Evolutionary conservation across 1,140 invertebrate species (phyloP).

Genomic region (Teleopsis dalmanni): DNA sequence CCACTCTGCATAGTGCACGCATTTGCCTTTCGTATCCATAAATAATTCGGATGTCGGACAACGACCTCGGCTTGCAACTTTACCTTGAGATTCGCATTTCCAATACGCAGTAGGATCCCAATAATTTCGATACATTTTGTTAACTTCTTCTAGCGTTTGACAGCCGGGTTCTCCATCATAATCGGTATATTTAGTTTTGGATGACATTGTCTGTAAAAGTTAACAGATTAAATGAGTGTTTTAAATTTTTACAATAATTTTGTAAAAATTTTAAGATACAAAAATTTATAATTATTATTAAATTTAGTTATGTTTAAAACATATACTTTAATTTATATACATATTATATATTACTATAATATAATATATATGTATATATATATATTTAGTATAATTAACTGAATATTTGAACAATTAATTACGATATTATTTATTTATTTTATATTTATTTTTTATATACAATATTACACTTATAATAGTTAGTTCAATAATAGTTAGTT

Average conservation of each 20-base stretch:
- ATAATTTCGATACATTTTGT: conserved; percentile 38
- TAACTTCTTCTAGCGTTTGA: conserved; percentile 33
- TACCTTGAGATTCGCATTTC: conserved; percentile 34
- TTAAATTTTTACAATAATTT: not conserved
- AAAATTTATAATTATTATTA: no score
- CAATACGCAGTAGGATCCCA: conserved; percentile 41
- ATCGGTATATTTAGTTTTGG: conserved; percentile 16
- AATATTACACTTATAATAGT: no score
- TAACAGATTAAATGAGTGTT: not conserved
- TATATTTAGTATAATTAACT: no score
- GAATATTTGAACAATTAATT: no score
- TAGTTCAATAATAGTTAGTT: no score
- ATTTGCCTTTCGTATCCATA: conserved; percentile 30
- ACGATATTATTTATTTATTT: no score
- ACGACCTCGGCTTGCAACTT: conserved; percentile 25
- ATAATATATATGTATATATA: no score
- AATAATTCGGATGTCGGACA: conserved; percentile 32
- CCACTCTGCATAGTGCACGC: conserved; percentile 34
- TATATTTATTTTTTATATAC: no score
- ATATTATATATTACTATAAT: no score
- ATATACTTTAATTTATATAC: no score
- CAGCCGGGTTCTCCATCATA: conserved; percentile 39
- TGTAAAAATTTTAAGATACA: no score
- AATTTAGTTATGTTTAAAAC: no score
- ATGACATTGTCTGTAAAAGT: conserved; percentile 1